These are phyloP conservation scores for Biston betularia DNA, from an alignment of 2,888 invertebrate genomes.

Conservation along the genomic window DNA sequence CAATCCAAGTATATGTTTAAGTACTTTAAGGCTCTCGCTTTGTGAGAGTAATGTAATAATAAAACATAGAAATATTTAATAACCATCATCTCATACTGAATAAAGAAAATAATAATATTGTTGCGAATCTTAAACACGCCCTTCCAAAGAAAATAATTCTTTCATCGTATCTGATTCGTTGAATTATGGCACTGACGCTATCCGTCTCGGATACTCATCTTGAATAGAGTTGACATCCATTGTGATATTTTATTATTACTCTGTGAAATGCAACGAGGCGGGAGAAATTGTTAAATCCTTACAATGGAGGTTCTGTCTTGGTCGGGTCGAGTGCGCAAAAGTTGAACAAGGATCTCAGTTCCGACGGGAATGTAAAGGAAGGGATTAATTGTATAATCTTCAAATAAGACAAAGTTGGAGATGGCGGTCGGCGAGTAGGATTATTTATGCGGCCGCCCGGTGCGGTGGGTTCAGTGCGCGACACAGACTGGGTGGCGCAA, in stretches of 20 bases:
- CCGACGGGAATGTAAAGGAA: conserved; percentile 69
- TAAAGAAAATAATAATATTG: conserved; percentile 55
- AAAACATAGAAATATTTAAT: conserved; percentile 42
- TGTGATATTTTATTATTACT: conserved; percentile 84
- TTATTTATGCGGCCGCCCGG: conserved; percentile 61
- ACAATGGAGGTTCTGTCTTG: conserved; percentile 81
- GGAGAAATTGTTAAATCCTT: conserved; percentile 81
- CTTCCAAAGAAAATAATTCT: conserved; percentile 67
- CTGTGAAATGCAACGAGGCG: conserved; percentile 80
- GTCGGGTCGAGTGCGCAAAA: conserved; percentile 80
- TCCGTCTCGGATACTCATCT: conserved; percentile 79
- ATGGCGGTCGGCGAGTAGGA: conserved; percentile 61
- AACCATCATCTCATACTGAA: conserved; percentile 50
- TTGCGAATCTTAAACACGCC: conserved; percentile 60
- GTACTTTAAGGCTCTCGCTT: conserved; percentile 11
- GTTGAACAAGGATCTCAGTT: conserved; percentile 76
- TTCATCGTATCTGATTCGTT: conserved; percentile 74
- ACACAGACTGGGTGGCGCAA: conserved; percentile 48
- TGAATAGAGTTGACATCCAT: conserved; percentile 84
- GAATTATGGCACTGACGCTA: conserved; percentile 78
- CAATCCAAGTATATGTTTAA: conserved; percentile 3
- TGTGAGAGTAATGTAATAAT: conserved; percentile 43
- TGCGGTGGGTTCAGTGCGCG: conserved; percentile 45
- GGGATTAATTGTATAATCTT: conserved; percentile 74
- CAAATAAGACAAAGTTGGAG: conserved; percentile 70